Base-by-base conservation (phyloP, 2,113 vertebrate genomes). In the Amazona guildingii region DNA sequence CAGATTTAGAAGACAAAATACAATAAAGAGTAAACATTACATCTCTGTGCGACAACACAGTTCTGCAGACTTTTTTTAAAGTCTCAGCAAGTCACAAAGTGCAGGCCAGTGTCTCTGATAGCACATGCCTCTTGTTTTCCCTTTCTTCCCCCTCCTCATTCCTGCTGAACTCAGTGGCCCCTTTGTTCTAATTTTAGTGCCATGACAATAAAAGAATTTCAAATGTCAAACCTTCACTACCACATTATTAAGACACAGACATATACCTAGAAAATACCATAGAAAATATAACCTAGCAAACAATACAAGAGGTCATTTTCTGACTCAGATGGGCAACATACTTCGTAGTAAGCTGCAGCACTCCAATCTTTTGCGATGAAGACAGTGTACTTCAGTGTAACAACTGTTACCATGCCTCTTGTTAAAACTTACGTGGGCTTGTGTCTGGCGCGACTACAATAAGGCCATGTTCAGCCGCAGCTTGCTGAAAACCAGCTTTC, bases 401-500 rank as follows among this genome's bases (percentile, higher is more conserved):
- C 2, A 3, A 13, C 46, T 59, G 55, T 6, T 16, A 35, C 2
- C 24, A 4, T 7, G 2, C 28, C 18, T 52, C 66, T 12, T 2
- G 63, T 13, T 39, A 76, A 57, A 31, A 97, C 99, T 92, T 97
- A 99, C 99, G 99, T 86, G 99, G 99, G 90, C 99, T 99, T 41
- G 99, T 99, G 93, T 99, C 99, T 9, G 99, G 99, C 2, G 98
- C 98, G 0, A 99, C 98, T 4, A 99, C 82, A 77, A 99, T 98
- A 48, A 99, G 97, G 77, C 99, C 99, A 4, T 99, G 98, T 48
- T 99, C 98, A 6, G 99, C 98, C 3, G 99, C 99, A 8, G 98
- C 98, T 73, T 98, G 98, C 46, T 99, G 99, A 81, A 98, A 98
- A 31, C 98, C 99, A 16, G 99, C 98, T 97, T 99, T 99, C 0